A percentile compares a stretch with the other conserved stretches of the same genome.
These are phyloP conservation scores for Arbacia lixula DNA, from an alignment of 53 echinoderm and acorn worm species.

Conservation along the genomic window DNA sequence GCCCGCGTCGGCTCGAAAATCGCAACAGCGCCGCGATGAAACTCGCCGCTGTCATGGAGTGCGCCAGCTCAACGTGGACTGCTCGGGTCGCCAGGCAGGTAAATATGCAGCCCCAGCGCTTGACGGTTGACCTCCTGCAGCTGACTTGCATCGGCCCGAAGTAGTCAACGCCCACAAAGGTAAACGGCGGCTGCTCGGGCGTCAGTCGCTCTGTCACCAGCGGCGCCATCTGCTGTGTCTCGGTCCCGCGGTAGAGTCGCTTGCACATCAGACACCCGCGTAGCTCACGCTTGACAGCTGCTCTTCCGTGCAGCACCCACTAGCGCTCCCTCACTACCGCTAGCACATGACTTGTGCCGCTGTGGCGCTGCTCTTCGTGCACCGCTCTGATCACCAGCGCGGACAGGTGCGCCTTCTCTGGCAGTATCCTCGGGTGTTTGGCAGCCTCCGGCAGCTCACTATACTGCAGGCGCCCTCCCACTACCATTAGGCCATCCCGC, in stretches of 20 bases:
- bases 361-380: neutral
- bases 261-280: neutral
- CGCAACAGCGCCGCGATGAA: slow-evolving; percentile 69
- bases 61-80: slow-evolving; percentile 67
- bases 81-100: slow-evolving; percentile 61
- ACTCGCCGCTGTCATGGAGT: slow-evolving; percentile 53
- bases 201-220: neutral
- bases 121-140: neutral
- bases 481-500: slow-evolving; percentile 29
- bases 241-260: neutral
- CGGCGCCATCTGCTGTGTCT: neutral
- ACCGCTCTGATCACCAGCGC: slow-evolving; percentile 13
- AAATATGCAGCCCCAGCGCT: slow-evolving; percentile 24
- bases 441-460: neutral
- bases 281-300: neutral
- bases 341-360: too few relatives aligned
- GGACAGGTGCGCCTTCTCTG: neutral
- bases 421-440: slow-evolving; percentile 34
- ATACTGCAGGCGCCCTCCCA: slow-evolving; percentile 24
- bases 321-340: slow-evolving; percentile 15
- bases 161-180: slow-evolving; percentile 1
- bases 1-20: slow-evolving; percentile 66
- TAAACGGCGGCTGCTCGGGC: neutral
- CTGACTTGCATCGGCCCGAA: slow-evolving; percentile 6
- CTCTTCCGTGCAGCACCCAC: slow-evolving; percentile 32